Conservation (phyloP, 2,797 vertebrate species). For the Eremophila alpestris region DNA sequence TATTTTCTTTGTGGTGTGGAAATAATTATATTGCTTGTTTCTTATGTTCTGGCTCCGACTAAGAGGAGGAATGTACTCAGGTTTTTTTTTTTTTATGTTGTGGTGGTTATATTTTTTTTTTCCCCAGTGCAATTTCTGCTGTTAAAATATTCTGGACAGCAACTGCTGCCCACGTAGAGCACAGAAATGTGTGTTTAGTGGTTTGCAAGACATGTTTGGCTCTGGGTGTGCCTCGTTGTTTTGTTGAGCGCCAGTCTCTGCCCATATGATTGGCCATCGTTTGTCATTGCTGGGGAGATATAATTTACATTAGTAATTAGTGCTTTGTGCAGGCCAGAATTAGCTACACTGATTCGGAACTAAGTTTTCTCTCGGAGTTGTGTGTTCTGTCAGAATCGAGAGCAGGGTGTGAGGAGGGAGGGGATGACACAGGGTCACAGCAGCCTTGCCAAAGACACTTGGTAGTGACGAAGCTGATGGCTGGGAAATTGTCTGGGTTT, state of each 20-base stretch:
- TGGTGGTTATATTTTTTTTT: background rate
- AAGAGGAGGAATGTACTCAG: background rate
- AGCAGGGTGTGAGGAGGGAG: background rate
- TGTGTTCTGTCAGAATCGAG: background rate
- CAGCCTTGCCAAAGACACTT: fast-evolving
- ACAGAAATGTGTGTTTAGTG: constrained; percentile 29
- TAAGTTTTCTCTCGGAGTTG: background rate
- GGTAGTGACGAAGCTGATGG: background rate
- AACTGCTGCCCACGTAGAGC: constrained; percentile 33
- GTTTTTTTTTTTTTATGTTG: background rate
- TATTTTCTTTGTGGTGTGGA: constrained; percentile 28
- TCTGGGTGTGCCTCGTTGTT: background rate
- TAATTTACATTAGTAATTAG: background rate
- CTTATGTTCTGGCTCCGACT: background rate
- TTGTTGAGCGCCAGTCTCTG: background rate
- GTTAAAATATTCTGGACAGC: background rate
- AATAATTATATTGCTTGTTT: constrained; percentile 19
- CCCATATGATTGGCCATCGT: background rate
- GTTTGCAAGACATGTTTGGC: background rate
- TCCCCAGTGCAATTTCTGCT: background rate
- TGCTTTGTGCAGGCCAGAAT: background rate
- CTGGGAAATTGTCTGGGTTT: background rate
- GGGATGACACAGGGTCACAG: background rate
- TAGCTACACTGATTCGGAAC: background rate
- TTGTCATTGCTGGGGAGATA: background rate